Evolutionary conservation across 1,140 invertebrate genomes (phyloP).

Genomic region (Aphelenchoides avenae): DNA sequence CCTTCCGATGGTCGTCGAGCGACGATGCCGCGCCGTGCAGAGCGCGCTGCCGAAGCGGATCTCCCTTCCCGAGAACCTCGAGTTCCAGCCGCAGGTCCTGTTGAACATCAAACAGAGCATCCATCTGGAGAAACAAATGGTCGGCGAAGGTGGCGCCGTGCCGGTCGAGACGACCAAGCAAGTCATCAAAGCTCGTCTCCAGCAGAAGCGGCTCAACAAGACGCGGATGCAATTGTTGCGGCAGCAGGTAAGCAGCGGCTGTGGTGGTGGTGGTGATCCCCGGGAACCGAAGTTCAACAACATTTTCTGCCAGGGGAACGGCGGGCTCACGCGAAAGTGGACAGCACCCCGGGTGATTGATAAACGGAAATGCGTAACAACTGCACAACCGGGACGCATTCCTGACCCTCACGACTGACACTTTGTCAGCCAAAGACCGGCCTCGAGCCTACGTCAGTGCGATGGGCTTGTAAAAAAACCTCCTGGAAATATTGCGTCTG

Average conservation of each 20-base stretch:
- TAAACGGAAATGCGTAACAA: background rate
- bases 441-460: background rate
- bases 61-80: constrained; percentile 47
- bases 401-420: background rate
- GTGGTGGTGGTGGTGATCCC: background rate
- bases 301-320: too few relatives aligned
- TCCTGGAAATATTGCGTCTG: constrained; percentile 2
- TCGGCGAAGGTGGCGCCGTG: constrained; percentile 4
- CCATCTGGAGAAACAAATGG: constrained; percentile 47
- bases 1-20: background rate
- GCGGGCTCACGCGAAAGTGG: too few relatives aligned
- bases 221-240: constrained; percentile 38
- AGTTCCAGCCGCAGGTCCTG: constrained; percentile 51
- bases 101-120: constrained; percentile 49
- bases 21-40: constrained; percentile 3
- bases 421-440: background rate
- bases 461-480: background rate
- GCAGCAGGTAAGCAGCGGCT: constrained; percentile 26
- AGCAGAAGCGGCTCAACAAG: constrained; percentile 41
- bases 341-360: background rate
- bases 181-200: constrained; percentile 40
- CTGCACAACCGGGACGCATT: background rate
- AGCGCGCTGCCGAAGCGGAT: constrained; percentile 44
- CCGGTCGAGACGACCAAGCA: constrained; percentile 28
- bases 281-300: too few relatives aligned